These are phyloP conservation scores for Mormyrus proboscirostris DNA, from an alignment of 2,797 vertebrate species.

Conservation along the genomic window DNA sequence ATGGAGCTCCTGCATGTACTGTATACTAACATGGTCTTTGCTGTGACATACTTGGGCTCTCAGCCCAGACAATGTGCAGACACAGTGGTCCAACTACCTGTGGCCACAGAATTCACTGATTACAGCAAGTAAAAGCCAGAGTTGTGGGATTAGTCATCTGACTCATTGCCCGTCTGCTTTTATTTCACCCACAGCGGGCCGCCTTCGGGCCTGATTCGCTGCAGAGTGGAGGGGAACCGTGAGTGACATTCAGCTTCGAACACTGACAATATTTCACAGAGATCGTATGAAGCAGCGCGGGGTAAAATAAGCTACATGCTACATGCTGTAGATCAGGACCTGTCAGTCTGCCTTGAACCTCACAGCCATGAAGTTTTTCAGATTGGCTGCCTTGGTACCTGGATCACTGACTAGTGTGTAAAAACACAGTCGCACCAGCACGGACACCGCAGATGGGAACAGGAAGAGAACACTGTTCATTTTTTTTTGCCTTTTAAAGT, in stretches of 20 bases:
- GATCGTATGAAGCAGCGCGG: background rate
- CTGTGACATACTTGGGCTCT: background rate
- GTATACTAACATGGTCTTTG: background rate
- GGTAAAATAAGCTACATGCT: background rate
- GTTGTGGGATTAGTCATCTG: conserved; percentile 25
- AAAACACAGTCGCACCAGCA: background rate
- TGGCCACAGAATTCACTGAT: background rate
- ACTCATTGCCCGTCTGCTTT: conserved; percentile 30
- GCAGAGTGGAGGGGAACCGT: conserved; percentile 75
- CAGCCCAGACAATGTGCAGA: background rate
- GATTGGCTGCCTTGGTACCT: background rate
- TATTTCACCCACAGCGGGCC: conserved; percentile 56
- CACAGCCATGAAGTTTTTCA: background rate
- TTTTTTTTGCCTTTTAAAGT: background rate
- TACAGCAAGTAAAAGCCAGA: background rate
- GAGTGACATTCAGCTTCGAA: conserved; percentile 55
- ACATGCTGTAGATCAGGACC: background rate
- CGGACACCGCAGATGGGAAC: background rate
- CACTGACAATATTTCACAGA: background rate
- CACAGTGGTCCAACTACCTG: background rate
- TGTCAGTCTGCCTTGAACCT: background rate
- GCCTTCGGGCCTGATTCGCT: conserved; percentile 68
- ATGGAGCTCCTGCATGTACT: background rate
- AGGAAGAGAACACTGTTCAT: background rate
- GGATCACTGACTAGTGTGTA: background rate